Percentiles rank a stretch among this genome's conserved stretches.
Evolutionary conservation across 2,888 invertebrate species (phyloP).

Genomic region (Zele albiditarsus): DNA sequence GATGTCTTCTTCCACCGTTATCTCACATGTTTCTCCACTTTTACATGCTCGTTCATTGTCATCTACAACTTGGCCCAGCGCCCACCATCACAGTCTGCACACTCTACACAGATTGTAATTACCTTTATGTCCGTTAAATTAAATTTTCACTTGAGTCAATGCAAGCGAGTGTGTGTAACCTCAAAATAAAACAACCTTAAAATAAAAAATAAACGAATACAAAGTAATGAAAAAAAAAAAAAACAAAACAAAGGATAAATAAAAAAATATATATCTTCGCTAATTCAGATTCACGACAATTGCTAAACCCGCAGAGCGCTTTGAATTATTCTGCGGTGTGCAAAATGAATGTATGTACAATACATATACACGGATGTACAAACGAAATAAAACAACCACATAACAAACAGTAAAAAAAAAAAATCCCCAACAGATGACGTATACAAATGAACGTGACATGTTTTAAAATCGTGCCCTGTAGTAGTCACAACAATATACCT

Average conservation of each 20-base stretch:
- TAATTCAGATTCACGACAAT: conserved; percentile 27
- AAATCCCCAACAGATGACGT: not conserved
- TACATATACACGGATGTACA: not conserved
- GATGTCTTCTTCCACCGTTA: not conserved
- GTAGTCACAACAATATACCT: not conserved
- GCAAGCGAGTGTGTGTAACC: not conserved
- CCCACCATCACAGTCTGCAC: conserved; percentile 8
- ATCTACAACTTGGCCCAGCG: conserved; percentile 5
- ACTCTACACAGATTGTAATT: conserved; percentile 31
- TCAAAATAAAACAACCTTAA: not conserved
- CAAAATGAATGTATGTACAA: conserved; percentile 8
- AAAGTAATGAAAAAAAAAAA: not conserved
- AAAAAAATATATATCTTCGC: not conserved
- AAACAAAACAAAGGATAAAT: not conserved
- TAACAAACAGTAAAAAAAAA: not conserved
- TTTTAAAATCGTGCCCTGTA: not conserved
- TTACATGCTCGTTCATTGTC: conserved; percentile 7
- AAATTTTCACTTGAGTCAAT: conserved; percentile 40
- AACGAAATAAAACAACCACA: not conserved
- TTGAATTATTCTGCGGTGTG: conserved; percentile 10
- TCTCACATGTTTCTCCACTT: not conserved
- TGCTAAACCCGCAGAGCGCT: not conserved
- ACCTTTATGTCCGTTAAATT: conserved; percentile 42
- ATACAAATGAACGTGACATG: conserved; percentile 1
- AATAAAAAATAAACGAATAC: conserved; percentile 6